Percentiles rank a stretch among this genome's conserved stretches.
Conservation (phyloP, 2,797 vertebrate species). For the Neosilurus mollespiculum region DNA sequence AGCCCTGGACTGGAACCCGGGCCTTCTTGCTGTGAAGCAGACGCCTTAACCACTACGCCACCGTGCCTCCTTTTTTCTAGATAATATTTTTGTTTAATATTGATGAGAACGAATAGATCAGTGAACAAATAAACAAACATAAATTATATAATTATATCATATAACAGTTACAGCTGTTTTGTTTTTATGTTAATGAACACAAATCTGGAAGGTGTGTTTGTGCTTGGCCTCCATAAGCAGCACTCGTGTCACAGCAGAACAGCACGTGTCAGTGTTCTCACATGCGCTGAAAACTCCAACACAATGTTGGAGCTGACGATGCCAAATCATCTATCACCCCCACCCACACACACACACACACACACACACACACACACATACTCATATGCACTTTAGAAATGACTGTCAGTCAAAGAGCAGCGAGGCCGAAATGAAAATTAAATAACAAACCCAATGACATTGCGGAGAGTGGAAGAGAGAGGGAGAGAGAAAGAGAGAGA, state of each 20-base stretch:
- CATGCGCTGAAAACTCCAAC: conserved; percentile 16
- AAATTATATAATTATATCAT: neutral
- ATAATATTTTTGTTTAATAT: neutral
- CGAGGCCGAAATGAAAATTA: conserved; percentile 11
- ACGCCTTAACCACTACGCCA: too few relatives aligned
- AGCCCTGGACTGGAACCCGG: too few relatives aligned
- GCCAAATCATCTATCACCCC: conserved; percentile 29
- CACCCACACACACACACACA: conserved; percentile 8
- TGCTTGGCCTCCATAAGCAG: neutral
- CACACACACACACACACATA: neutral
- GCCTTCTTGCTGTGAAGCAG: too few relatives aligned
- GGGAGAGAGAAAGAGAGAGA: neutral
- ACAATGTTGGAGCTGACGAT: conserved; percentile 5
- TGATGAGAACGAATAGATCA: neutral
- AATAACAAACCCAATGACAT: conserved; percentile 31
- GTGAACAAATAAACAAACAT: neutral
- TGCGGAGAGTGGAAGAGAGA: neutral
- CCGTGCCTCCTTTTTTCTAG: too few relatives aligned
- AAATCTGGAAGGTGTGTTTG: neutral
- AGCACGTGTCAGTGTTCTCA: conserved; percentile 20
- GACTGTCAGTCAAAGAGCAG: conserved; percentile 7
- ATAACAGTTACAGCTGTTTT: neutral
- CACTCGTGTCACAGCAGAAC: neutral
- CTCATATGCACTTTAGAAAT: conserved; percentile 4
- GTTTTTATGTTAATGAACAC: neutral